phyloP scores from a whole-genome alignment of 2,888 invertebrate genomes.

The Steinernema carpocapsae region DNA sequence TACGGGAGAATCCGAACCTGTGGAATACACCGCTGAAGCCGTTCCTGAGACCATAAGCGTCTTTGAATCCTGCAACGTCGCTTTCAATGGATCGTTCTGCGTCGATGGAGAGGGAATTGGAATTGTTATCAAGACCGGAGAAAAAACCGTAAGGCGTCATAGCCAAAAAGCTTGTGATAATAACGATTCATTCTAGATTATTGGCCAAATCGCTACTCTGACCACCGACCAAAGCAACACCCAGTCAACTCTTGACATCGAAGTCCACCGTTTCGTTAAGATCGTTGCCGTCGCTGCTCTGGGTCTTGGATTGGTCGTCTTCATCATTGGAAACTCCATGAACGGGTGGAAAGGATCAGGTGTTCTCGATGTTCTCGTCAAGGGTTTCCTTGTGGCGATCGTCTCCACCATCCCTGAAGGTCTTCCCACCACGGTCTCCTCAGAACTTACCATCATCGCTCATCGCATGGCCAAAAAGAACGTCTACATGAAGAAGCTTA shows the following conservation, averaged over 20 bases:
- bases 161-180: not conserved
- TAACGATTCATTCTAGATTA: constrained; percentile 41
- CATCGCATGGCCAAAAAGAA: constrained; percentile 47
- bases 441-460: constrained; percentile 46
- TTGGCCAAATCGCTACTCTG: constrained; percentile 60
- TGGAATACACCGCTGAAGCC: constrained; percentile 55
- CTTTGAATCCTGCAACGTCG: constrained; percentile 52
- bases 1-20: constrained; percentile 61
- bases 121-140: constrained; percentile 56
- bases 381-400: constrained; percentile 55
- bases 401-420: constrained; percentile 53
- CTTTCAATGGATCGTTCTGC: constrained; percentile 59
- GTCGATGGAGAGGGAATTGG: constrained; percentile 63
- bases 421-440: constrained; percentile 50
- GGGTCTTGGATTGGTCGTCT: constrained; percentile 51
- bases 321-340: constrained; percentile 53
- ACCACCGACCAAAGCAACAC: constrained; percentile 55
- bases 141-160: constrained; percentile 44
- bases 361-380: constrained; percentile 49
- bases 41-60: constrained; percentile 45
- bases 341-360: constrained; percentile 50
- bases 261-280: constrained; percentile 57
- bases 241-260: constrained; percentile 51
- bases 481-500: constrained; percentile 48
- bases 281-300: constrained; percentile 59